Percentiles rank a stretch among this genome's conserved stretches.
phyloP scores from a whole-genome alignment of 2,888 invertebrate genomes.

The Volucella inanis region DNA sequence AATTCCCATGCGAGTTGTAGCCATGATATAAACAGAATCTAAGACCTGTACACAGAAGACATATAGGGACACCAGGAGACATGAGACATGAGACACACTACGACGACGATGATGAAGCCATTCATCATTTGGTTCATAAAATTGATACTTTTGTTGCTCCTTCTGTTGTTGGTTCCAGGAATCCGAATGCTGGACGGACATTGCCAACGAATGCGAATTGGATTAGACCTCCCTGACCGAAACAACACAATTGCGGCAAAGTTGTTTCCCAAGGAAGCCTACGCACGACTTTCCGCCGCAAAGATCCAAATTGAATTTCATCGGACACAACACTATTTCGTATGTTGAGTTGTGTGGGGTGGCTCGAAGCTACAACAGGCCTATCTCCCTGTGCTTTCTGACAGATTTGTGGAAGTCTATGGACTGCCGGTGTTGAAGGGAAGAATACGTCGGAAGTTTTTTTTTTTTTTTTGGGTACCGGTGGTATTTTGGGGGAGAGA shows the following conservation, averaged over 20 bases:
- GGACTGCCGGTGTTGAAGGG: conserved; percentile 51
- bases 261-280: conserved; percentile 59
- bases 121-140: conserved; percentile 73
- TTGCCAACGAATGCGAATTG: conserved; percentile 59
- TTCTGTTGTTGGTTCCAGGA: neutral
- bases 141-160: conserved; percentile 48
- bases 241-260: conserved; percentile 61
- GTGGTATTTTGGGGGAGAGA: conserved; percentile 30
- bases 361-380: neutral
- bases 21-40: neutral
- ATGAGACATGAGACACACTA: neutral
- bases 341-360: neutral
- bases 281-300: conserved; percentile 66
- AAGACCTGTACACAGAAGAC: conserved; percentile 19
- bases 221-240: conserved; percentile 49
- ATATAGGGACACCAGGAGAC: conserved; percentile 5
- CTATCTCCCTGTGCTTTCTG: conserved; percentile 52
- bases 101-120: conserved; percentile 51
- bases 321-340: conserved; percentile 34
- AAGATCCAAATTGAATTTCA: conserved; percentile 71
- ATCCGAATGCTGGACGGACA: neutral
- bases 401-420: conserved; percentile 67
- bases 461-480: neutral
- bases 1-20: conserved; percentile 59
- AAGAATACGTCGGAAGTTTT: conserved; percentile 60